A percentile compares a stretch with the other conserved stretches of the same genome.
phyloP scores from a whole-genome alignment of 1,140 invertebrate species.

The Lycorma delicatula region DNA sequence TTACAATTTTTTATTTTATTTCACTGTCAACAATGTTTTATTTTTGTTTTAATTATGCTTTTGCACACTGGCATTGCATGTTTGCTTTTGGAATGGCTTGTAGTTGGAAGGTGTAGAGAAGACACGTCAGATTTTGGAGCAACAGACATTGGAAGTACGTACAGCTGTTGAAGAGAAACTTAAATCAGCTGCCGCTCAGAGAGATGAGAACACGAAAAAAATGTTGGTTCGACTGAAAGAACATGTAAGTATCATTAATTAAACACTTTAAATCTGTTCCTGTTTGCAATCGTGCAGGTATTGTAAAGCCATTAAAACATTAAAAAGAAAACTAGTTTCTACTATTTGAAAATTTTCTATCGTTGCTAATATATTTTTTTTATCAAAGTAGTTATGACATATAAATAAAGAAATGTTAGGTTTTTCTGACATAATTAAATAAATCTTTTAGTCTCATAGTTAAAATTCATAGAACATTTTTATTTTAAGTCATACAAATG shows the following conservation, averaged over 20 bases:
- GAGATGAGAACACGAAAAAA: constrained; percentile 78
- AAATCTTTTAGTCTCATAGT: too few relatives aligned
- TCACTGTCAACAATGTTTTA: too few relatives aligned
- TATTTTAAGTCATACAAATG: too few relatives aligned
- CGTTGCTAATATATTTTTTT: too few relatives aligned
- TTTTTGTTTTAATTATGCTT: constrained; percentile 8
- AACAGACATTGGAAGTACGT: constrained; percentile 73
- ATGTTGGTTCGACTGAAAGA: constrained; percentile 81
- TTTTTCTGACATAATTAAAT: too few relatives aligned
- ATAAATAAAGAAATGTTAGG: too few relatives aligned
- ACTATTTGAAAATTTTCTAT: constrained; percentile 11
- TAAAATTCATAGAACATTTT: too few relatives aligned
- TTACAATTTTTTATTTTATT: too few relatives aligned
- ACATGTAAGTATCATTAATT: constrained; percentile 78
- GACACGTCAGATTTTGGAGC: constrained; percentile 66
- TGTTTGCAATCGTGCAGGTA: not conserved
- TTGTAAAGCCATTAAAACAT: constrained; percentile 3
- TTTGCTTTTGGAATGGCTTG: constrained; percentile 41
- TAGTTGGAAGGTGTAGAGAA: constrained; percentile 76
- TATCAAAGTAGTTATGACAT: too few relatives aligned
- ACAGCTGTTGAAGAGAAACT: constrained; percentile 76
- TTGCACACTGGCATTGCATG: constrained; percentile 19
- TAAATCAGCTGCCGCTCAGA: constrained; percentile 68
- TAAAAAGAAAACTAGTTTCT: constrained; percentile 7
- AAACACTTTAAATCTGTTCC: not conserved